Conservation (phyloP, 2,888 invertebrate genomes). For the Pollenia labialis region DNA sequence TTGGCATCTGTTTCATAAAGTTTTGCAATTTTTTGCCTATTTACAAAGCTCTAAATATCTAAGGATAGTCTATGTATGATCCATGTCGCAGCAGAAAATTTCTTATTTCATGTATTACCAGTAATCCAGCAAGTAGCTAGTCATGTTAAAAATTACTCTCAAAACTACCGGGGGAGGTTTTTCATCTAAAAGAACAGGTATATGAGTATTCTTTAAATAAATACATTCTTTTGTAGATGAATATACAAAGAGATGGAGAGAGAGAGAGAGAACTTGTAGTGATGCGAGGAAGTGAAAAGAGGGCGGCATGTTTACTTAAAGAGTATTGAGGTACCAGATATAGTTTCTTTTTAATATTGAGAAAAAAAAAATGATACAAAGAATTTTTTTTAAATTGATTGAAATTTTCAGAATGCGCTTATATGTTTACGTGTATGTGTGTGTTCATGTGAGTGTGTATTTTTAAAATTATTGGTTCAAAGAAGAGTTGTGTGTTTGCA, state of each 20-base stretch:
- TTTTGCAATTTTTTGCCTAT: no score
- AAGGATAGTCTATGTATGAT: no score
- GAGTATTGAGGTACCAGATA: no score
- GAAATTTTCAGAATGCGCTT: conserved; percentile 34
- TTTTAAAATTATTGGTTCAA: neutral
- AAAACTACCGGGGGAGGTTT: no score
- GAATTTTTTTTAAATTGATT: conserved; percentile 53
- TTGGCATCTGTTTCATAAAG: no score
- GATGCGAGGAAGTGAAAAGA: neutral
- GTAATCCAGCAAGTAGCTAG: no score
- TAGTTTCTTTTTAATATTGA: conserved; percentile 23
- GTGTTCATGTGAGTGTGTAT: neutral
- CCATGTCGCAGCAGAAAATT: no score
- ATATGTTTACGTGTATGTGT: neutral
- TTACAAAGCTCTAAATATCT: no score
- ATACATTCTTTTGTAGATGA: neutral
- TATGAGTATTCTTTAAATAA: conserved; percentile 5
- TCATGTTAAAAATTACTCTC: no score
- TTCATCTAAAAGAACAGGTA: neutral
- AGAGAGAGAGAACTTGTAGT: neutral
- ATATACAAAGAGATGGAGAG: neutral
- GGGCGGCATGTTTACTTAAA: no score
- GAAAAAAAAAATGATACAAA: conserved; percentile 30
- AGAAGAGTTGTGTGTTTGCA: neutral
- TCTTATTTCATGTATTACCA: no score